Evolutionary conservation across 2,113 vertebrate genomes (phyloP).

Genomic region (Crotalus tigris): DNA sequence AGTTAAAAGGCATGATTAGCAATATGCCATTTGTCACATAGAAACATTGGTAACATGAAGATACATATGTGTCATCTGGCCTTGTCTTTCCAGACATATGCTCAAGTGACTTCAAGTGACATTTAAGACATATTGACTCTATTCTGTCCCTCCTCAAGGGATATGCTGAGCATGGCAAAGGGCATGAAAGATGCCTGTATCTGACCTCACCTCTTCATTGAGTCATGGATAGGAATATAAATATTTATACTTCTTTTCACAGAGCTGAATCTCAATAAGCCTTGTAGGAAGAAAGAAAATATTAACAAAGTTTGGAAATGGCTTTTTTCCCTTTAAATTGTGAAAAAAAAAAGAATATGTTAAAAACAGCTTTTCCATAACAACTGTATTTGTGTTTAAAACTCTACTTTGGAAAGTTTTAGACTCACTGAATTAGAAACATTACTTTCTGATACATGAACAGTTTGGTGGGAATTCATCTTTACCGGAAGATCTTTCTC

Average conservation of each 20-base stretch:
- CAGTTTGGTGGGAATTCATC: not conserved
- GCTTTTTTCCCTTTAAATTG: constrained; percentile 40
- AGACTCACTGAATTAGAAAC: not conserved
- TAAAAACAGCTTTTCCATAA: constrained; percentile 43
- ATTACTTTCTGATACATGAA: not conserved
- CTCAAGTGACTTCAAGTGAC: constrained; percentile 60
- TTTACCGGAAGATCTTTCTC: not conserved
- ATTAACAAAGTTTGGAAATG: constrained; percentile 65
- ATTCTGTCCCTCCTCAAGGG: constrained; percentile 69
- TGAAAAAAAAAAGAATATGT: constrained; percentile 39
- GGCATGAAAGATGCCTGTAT: constrained; percentile 66
- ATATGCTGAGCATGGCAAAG: constrained; percentile 46
- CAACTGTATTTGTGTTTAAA: constrained; percentile 46
- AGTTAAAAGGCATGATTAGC: constrained; percentile 52
- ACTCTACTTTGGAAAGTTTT: constrained; percentile 27
- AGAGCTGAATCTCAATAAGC: constrained; percentile 50
- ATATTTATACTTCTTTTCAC: constrained; percentile 51
- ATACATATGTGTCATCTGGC: constrained; percentile 56
- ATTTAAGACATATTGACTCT: constrained; percentile 69
- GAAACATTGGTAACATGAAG: constrained; percentile 63
- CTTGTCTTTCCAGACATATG: constrained; percentile 55
- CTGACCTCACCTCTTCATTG: constrained; percentile 69
- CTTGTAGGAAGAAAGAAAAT: constrained; percentile 62
- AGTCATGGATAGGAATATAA: constrained; percentile 61
- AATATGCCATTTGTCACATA: constrained; percentile 57